Percentiles rank a stretch among this genome's conserved stretches.
phyloP scores from a whole-genome alignment of 2,797 vertebrate genomes.

The Holocentrus rufus region DNA sequence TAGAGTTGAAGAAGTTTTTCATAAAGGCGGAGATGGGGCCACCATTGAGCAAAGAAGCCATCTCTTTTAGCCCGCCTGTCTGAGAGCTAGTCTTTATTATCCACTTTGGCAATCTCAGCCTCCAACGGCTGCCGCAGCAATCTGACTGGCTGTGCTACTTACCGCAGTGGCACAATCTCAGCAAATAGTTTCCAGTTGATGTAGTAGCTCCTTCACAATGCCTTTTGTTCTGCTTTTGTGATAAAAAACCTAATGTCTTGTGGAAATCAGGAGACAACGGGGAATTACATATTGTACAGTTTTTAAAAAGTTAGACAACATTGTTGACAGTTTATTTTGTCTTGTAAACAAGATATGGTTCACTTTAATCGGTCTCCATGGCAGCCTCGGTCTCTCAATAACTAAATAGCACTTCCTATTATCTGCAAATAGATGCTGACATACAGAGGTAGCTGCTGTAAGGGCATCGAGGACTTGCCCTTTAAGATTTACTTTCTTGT shows the following conservation, averaged over 20 bases:
- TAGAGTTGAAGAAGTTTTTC: conserved; percentile 41
- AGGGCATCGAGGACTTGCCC: too few species aligned
- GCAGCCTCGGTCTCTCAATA: conserved; percentile 2
- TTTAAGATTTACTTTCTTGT: too few species aligned
- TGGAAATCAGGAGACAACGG: conserved; percentile 6
- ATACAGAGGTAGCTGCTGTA: too few species aligned
- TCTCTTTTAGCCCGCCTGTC: conserved; percentile 39
- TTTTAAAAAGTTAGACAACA: neutral
- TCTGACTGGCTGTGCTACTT: conserved; percentile 44
- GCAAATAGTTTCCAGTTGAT: conserved; percentile 34
- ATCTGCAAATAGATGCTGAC: too few species aligned
- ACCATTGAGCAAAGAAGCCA: conserved; percentile 18
- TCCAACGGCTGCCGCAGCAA: conserved; percentile 14
- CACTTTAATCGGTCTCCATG: conserved; percentile 4
- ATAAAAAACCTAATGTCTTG: conserved; percentile 16
- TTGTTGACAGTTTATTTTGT: conserved; percentile 13
- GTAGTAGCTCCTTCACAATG: conserved; percentile 31
- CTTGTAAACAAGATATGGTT: conserved; percentile 10
- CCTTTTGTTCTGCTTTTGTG: conserved; percentile 36
- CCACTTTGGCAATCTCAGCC: conserved; percentile 49
- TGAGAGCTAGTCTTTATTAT: conserved; percentile 52
- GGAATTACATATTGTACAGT: conserved; percentile 12
- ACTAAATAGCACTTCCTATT: too few species aligned
- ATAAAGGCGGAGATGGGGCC: conserved; percentile 32
- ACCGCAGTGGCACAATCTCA: conserved; percentile 15